Evolutionary conservation across 2,113 vertebrate genomes (phyloP).

Genomic region (Ctenodactylus gundi): DNA sequence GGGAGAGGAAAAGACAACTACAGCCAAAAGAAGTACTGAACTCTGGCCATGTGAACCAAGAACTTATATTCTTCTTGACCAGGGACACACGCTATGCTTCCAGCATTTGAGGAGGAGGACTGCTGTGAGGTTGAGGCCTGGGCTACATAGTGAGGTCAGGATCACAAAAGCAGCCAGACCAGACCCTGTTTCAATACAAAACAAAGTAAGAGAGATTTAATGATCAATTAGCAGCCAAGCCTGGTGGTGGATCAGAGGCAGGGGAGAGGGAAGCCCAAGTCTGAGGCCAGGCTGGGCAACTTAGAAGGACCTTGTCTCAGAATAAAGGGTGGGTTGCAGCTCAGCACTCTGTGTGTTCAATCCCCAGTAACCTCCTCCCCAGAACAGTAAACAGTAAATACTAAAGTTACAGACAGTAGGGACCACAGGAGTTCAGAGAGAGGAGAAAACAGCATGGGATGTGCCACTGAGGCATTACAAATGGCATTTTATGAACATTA

Average conservation of each 20-base stretch:
- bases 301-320: not conserved
- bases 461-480: not conserved
- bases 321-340: not conserved
- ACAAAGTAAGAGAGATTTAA: no score
- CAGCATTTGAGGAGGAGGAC: not conserved
- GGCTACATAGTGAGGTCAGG: no score
- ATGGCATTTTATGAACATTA: constrained; percentile 3
- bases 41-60: not conserved
- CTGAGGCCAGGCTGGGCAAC: not conserved
- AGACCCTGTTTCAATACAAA: no score
- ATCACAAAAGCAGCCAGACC: no score
- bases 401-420: not conserved
- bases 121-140: not conserved
- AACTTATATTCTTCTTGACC: constrained; percentile 1
- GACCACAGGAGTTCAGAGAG: not conserved
- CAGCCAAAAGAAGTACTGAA: not conserved
- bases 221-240: no score
- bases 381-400: not conserved
- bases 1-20: not conserved
- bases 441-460: not conserved
- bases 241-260: no score
- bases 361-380: no score
- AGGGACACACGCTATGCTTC: no score
- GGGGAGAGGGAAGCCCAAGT: no score
- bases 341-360: not conserved